Conservation (phyloP, 1,140 invertebrate species). For the Catajapyx aquilonaris region DNA sequence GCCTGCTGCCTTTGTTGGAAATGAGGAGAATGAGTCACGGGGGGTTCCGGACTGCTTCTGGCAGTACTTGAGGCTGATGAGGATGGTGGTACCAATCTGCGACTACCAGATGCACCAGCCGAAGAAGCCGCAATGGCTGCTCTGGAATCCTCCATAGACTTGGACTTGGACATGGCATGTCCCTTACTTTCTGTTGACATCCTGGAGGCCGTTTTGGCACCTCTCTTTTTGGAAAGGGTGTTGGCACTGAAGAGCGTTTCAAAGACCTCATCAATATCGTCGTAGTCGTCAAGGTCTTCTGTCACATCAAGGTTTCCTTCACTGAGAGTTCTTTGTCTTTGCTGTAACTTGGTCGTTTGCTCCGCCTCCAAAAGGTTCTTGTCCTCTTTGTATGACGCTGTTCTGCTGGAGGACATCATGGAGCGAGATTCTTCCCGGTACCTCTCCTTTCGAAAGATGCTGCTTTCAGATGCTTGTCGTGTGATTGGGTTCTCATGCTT, state of each 20-base stretch:
- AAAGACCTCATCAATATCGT: constrained; percentile 23
- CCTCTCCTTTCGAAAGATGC: not conserved
- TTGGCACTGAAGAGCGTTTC: constrained; percentile 17
- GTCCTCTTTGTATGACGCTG: not conserved
- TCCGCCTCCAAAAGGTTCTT: too few species aligned
- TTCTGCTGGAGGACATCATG: too few species aligned
- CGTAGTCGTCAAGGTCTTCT: constrained; percentile 13
- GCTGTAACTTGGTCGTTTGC: constrained; percentile 12
- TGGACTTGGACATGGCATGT: not conserved
- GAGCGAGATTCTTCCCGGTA: not conserved
- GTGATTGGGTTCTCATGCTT: constrained; percentile 7
- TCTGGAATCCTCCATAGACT: not conserved
- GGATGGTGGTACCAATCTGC: too few species aligned
- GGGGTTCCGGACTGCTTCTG: too few species aligned
- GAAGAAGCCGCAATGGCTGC: too few species aligned
- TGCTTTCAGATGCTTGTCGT: constrained; percentile 6
- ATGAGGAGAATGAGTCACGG: constrained; percentile 7
- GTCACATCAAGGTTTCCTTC: constrained; percentile 8
- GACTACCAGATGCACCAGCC: too few species aligned
- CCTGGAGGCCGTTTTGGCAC: not conserved
- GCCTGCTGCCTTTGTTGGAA: constrained; percentile 7
- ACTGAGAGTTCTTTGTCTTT: constrained; percentile 10
- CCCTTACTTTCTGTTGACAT: not conserved
- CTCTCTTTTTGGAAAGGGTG: constrained; percentile 7
- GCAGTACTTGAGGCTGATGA: too few species aligned